Percentiles rank a stretch among this genome's conserved stretches.
Evolutionary conservation across 1,140 invertebrate genomes (phyloP).

Genomic region (Harpegnathos saltator): DNA sequence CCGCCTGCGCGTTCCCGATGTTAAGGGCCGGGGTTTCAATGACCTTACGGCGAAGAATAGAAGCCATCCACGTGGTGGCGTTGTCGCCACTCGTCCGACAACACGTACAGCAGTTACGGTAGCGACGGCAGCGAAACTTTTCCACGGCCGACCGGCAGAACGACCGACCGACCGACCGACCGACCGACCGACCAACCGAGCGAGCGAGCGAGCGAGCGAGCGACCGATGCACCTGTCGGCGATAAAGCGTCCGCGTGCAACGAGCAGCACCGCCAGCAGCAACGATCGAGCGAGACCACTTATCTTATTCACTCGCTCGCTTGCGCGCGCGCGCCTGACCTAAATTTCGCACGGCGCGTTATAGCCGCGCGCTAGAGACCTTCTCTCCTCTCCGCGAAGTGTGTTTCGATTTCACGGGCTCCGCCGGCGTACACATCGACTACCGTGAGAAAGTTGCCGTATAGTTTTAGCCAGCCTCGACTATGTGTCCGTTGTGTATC

Average conservation of each 20-base stretch:
- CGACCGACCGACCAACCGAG: no score
- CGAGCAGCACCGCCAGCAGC: background rate
- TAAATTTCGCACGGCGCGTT: constrained; percentile 16
- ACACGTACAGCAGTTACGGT: constrained; percentile 4
- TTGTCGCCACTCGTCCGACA: background rate
- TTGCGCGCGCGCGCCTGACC: constrained; percentile 20
- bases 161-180: background rate
- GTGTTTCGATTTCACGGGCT: constrained; percentile 41
- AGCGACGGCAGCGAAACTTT: constrained; percentile 17
- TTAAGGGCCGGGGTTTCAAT: constrained; percentile 27
- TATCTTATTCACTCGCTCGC: background rate
- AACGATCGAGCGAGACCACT: background rate
- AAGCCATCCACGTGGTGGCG: background rate
- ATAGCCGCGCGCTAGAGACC: background rate
- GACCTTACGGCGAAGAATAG: constrained; percentile 27
- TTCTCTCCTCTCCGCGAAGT: background rate
- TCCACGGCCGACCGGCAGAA: background rate
- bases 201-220: background rate
- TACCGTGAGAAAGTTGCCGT: constrained; percentile 39
- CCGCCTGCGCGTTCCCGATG: background rate
- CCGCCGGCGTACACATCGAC: constrained; percentile 20
- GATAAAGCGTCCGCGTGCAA: background rate
- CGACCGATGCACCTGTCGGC: background rate
- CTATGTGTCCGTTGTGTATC: constrained; percentile 4
- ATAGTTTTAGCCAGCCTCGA: background rate